Evolutionary conservation across 2,888 invertebrate genomes (phyloP).

Genomic region (Coelinius sp.): DNA sequence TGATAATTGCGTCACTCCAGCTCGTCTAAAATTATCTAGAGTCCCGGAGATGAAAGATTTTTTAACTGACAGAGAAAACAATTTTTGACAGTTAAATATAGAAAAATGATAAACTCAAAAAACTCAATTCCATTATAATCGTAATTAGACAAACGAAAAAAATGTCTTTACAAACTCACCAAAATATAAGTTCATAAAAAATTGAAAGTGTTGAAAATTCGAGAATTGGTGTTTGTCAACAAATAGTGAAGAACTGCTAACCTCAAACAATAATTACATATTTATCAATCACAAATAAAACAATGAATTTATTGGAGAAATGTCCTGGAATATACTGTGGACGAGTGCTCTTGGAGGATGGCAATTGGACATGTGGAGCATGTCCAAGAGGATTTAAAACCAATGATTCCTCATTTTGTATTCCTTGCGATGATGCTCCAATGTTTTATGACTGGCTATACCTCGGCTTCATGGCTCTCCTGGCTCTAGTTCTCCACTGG

Average conservation of each 20-base stretch:
- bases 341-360: conserved; percentile 77
- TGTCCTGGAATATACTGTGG: conserved; percentile 93
- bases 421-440: conserved; percentile 82
- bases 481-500: conserved; percentile 91
- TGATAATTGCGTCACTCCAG: too few species aligned
- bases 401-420: conserved; percentile 81
- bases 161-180: neutral
- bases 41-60: too few species aligned
- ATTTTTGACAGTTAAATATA: too few species aligned
- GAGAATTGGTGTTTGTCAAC: too few species aligned
- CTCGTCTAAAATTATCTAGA: too few species aligned
- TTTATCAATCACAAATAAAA: too few species aligned
- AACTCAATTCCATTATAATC: neutral
- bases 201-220: neutral
- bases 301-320: conserved; percentile 53
- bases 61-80: too few species aligned
- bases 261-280: neutral
- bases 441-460: conserved; percentile 94
- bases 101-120: too few species aligned
- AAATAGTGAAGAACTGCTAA: neutral
- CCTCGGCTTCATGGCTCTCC: conserved; percentile 92
- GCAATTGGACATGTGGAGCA: conserved; percentile 86
- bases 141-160: neutral
- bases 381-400: conserved; percentile 88
- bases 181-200: neutral